These are phyloP conservation scores for Eupsilia transversa DNA, from an alignment of 2,888 invertebrate genomes.

Conservation along the genomic window DNA sequence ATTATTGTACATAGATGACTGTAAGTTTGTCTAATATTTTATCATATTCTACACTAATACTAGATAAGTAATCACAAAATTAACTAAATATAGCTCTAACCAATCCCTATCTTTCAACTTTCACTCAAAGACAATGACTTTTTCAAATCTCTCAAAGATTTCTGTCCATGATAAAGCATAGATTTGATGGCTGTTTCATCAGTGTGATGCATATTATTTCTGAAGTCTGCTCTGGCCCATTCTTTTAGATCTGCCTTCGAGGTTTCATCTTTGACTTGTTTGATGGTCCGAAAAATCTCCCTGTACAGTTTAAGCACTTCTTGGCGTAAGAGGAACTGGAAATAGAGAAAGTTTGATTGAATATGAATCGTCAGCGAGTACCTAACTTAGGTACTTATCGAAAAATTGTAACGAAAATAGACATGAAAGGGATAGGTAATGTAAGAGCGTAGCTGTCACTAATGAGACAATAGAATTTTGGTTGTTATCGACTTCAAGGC, in stretches of 20 bases:
- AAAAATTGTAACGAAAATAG: neutral
- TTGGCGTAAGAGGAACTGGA: constrained; percentile 94
- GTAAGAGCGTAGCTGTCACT: too few species aligned
- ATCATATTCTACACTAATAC: constrained; percentile 3
- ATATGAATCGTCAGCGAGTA: neutral
- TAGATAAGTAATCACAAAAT: neutral
- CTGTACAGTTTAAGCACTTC: constrained; percentile 95
- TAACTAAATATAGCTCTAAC: neutral
- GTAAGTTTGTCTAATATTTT: neutral
- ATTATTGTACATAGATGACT: neutral
- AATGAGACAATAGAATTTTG: too few species aligned
- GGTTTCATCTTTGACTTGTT: constrained; percentile 91
- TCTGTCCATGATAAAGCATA: constrained; percentile 92
- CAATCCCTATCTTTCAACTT: constrained; percentile 66
- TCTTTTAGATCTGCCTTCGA: constrained; percentile 92
- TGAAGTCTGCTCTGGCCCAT: constrained; percentile 95
- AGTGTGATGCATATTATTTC: constrained; percentile 92
- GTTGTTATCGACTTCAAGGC: too few species aligned
- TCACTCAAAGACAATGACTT: constrained; percentile 92
- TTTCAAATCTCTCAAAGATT: constrained; percentile 92
- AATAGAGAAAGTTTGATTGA: constrained; percentile 61
- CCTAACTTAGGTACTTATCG: too few species aligned
- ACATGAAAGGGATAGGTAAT: neutral
- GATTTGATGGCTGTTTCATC: constrained; percentile 94
- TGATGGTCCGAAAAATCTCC: constrained; percentile 93